phyloP scores from a whole-genome alignment of 2,113 vertebrate species.

The Labrus mixtus region DNA sequence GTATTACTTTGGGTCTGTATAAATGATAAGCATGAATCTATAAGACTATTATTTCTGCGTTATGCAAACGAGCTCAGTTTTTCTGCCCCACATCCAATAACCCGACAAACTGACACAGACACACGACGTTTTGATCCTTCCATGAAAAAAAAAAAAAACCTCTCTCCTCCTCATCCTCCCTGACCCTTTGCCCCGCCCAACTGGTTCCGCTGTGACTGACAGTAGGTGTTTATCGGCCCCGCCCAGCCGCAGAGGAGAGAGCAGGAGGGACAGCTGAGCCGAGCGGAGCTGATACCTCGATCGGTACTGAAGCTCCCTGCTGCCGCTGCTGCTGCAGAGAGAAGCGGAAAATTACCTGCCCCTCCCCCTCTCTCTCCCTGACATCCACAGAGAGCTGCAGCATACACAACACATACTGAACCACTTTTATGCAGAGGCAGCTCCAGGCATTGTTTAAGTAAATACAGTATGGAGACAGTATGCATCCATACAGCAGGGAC shows the following conservation, averaged over 20 bases:
- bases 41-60: neutral
- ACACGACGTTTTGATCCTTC: constrained; percentile 28
- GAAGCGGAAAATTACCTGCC: constrained; percentile 84
- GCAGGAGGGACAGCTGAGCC: constrained; percentile 53
- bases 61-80: neutral
- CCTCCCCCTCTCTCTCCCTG: constrained; percentile 70
- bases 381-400: constrained; percentile 64
- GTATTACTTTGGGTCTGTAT: neutral
- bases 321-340: constrained; percentile 60
- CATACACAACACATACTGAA: constrained; percentile 53
- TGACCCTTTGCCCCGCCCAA: constrained; percentile 33
- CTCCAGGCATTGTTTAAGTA: constrained; percentile 56
- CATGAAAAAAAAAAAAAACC: constrained; percentile 25
- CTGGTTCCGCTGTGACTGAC: constrained; percentile 64
- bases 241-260: constrained; percentile 70
- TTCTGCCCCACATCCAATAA: neutral
- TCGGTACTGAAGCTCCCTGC: constrained; percentile 69
- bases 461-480: constrained; percentile 19
- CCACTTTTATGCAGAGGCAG: constrained; percentile 58
- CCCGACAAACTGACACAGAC: constrained; percentile 16
- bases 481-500: neutral
- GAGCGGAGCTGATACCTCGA: constrained; percentile 56
- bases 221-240: constrained; percentile 60
- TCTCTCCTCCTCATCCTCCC: constrained; percentile 15
- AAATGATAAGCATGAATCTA: neutral